Percentiles rank a stretch among this genome's conserved stretches.
These are phyloP conservation scores for Hirudinaria manillensis DNA, from an alignment of 2,888 invertebrate genomes.

Conservation along the genomic window DNA sequence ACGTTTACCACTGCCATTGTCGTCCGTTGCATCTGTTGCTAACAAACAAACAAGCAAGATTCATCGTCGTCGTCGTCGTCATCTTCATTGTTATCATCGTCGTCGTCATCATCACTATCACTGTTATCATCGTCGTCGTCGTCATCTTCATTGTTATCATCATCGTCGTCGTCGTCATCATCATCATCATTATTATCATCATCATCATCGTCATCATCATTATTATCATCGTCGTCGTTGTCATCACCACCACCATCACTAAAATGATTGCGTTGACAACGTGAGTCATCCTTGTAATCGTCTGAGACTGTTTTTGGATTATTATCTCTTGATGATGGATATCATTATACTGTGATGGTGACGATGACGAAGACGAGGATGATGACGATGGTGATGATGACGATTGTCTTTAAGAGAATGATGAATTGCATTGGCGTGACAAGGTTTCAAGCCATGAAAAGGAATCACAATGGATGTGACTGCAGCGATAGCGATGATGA, in stretches of 20 bases:
- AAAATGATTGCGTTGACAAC: too few relatives aligned
- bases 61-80: slow-evolving; percentile 10
- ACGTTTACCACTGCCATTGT: too few relatives aligned
- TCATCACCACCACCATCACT: not conserved
- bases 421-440: slow-evolving; percentile 17
- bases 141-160: not conserved
- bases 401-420: slow-evolving; percentile 15
- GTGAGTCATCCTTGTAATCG: too few relatives aligned
- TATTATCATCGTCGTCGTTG: not conserved
- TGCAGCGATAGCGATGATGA: not conserved
- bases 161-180: slow-evolving; percentile 5
- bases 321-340: not conserved
- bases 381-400: slow-evolving; percentile 28
- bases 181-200: slow-evolving; percentile 6
- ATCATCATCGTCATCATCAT: slow-evolving; percentile 6
- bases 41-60: not conserved
- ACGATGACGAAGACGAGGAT: slow-evolving; percentile 23
- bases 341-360: not conserved
- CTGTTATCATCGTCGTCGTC: slow-evolving; percentile 13
- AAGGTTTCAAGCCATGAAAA: not conserved
- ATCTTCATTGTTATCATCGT: not conserved
- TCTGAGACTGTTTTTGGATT: too few relatives aligned
- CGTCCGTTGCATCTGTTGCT: too few relatives aligned
- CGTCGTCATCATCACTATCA: slow-evolving; percentile 4
- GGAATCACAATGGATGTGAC: not conserved